Conservation (phyloP, 1,140 invertebrate species). For the Penaeus chinensis region DNA sequence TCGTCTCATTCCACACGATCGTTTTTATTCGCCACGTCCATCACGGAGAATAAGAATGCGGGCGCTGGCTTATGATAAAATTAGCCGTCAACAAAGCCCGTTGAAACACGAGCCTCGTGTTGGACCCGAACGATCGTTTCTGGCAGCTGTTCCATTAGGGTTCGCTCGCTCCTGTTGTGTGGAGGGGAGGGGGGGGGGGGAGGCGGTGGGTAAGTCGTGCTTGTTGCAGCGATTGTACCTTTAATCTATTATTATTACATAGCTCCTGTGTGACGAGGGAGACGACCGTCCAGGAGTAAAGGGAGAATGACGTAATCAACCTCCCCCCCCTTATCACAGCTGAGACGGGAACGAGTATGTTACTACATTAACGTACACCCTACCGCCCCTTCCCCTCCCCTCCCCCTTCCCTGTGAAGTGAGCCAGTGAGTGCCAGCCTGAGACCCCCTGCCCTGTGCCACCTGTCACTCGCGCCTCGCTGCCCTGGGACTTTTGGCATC, state of each 20-base stretch:
- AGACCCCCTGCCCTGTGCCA: conserved; percentile 2
- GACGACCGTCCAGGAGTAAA: not conserved
- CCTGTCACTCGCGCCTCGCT: conserved; percentile 13
- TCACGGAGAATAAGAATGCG: conserved; percentile 50
- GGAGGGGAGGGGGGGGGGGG: not conserved
- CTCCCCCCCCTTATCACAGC: no score
- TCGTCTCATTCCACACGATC: conserved; percentile 41
- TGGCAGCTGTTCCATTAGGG: conserved; percentile 22
- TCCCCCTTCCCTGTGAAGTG: not conserved
- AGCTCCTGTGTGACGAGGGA: not conserved
- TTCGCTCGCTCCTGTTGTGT: conserved; percentile 26
- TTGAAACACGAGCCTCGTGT: conserved; percentile 36
- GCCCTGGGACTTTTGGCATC: not conserved
- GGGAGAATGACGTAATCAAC: not conserved
- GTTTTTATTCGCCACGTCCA: conserved; percentile 44
- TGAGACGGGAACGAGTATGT: not conserved
- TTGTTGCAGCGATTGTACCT: no score
- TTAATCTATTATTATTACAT: no score
- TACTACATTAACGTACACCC: not conserved
- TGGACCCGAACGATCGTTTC: conserved; percentile 22
- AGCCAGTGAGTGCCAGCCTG: conserved; percentile 25
- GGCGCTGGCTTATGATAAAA: conserved; percentile 48
- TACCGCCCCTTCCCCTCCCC: not conserved
- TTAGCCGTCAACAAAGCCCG: conserved; percentile 50
- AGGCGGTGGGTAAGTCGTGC: conserved; percentile 3